Percentiles rank a stretch among this genome's conserved stretches.
These are phyloP conservation scores for Spea hammondii DNA, from an alignment of 2,797 vertebrate species.

Conservation along the genomic window DNA sequence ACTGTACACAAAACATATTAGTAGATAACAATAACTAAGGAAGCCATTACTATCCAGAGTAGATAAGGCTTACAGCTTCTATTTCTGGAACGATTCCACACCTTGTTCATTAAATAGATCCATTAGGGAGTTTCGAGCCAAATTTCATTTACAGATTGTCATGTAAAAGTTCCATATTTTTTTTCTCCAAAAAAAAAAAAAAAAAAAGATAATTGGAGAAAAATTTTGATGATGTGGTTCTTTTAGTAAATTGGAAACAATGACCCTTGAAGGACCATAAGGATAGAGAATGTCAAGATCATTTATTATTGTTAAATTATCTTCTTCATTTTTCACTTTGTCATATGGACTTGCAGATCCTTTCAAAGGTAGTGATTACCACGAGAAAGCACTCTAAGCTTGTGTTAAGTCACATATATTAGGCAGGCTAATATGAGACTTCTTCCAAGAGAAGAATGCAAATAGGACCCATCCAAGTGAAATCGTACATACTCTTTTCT, in stretches of 20 bases:
- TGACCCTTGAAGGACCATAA: slow-evolving; percentile 82
- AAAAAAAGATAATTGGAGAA: slow-evolving; percentile 76
- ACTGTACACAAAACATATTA: no score
- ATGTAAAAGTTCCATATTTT: slow-evolving; percentile 63
- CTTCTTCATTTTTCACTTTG: slow-evolving; percentile 72
- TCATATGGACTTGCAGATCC: slow-evolving; percentile 67
- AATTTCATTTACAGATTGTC: slow-evolving; percentile 29
- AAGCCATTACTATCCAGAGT: background rate
- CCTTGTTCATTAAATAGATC: background rate
- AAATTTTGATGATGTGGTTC: slow-evolving; percentile 79
- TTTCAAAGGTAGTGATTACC: slow-evolving; percentile 62
- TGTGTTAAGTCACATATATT: background rate
- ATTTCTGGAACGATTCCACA: background rate
- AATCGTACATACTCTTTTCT: slow-evolving; percentile 49
- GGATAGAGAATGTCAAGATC: slow-evolving; percentile 82
- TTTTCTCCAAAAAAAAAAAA: slow-evolving; percentile 53
- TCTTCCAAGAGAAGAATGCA: background rate
- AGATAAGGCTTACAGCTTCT: background rate
- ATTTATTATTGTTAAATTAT: slow-evolving; percentile 81
- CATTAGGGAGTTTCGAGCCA: background rate
- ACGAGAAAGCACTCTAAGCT: slow-evolving; percentile 55
- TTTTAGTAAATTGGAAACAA: slow-evolving; percentile 82
- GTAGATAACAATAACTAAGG: no score
- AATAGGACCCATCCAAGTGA: background rate
- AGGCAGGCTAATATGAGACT: background rate